A percentile compares a stretch with the other conserved stretches of the same genome.
Evolutionary conservation across 2,113 vertebrate genomes (phyloP).

Genomic region (Sebastes schlegelii): DNA sequence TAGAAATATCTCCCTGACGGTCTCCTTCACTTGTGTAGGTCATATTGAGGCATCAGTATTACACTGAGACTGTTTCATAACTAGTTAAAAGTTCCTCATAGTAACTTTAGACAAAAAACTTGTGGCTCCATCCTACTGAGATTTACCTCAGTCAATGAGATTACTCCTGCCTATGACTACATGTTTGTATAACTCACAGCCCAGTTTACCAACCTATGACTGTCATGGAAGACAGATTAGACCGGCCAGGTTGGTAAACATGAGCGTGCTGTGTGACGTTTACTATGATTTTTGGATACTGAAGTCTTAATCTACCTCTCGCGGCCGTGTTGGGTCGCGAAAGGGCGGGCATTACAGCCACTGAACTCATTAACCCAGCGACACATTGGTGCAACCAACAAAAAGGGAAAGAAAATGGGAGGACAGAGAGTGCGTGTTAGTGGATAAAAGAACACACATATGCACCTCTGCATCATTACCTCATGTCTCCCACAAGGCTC

Average conservation of each 20-base stretch:
- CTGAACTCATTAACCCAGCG: slow-evolving; percentile 22
- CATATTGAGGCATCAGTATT: too few relatives aligned
- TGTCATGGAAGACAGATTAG: background rate
- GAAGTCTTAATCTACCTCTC: background rate
- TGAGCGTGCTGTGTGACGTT: background rate
- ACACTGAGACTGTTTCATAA: background rate
- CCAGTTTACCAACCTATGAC: background rate
- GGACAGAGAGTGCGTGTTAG: slow-evolving; percentile 14
- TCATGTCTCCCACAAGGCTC: slow-evolving; percentile 55
- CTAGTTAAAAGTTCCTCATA: background rate
- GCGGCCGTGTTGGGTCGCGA: background rate
- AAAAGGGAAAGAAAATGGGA: slow-evolving; percentile 4
- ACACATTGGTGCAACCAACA: background rate
- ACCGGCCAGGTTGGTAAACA: background rate
- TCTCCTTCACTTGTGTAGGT: background rate
- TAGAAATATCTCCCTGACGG: background rate
- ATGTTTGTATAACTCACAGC: background rate
- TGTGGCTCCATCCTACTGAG: background rate
- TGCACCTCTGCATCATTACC: slow-evolving; percentile 64
- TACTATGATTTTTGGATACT: background rate
- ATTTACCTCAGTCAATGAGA: background rate
- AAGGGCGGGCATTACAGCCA: background rate
- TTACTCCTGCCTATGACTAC: background rate
- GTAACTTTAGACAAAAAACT: background rate
- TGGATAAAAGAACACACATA: slow-evolving; percentile 13